These are phyloP conservation scores for Nomada hirtipes DNA, from an alignment of 2,888 invertebrate genomes.

Conservation along the genomic window DNA sequence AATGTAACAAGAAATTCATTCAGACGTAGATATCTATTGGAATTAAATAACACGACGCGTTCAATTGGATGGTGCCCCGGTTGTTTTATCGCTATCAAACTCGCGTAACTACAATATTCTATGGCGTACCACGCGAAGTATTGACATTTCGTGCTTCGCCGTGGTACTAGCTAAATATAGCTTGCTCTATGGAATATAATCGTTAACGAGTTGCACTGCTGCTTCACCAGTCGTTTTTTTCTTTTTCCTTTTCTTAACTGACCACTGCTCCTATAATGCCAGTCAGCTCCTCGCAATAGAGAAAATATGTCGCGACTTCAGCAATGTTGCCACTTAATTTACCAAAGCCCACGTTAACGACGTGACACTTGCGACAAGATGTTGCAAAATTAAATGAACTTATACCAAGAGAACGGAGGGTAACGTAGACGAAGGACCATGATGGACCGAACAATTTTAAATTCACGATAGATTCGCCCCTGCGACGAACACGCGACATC, in stretches of 20 bases:
- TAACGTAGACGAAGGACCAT: neutral
- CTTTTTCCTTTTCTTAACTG: slow-evolving; percentile 6
- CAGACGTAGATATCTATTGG: neutral
- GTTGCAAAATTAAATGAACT: too few species aligned
- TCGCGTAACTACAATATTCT: slow-evolving; percentile 4
- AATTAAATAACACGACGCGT: neutral
- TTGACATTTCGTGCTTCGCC: slow-evolving; percentile 46
- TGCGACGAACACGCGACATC: neutral
- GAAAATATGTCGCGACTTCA: neutral
- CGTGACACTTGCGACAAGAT: too few species aligned
- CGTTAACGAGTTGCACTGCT: slow-evolving; percentile 34
- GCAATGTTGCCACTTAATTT: neutral
- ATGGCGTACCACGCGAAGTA: slow-evolving; percentile 31
- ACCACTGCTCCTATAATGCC: slow-evolving; percentile 2
- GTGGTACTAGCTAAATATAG: slow-evolving; percentile 46
- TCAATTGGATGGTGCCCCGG: neutral
- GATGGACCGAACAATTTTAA: slow-evolving; percentile 2
- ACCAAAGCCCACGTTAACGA: neutral
- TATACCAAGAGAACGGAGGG: too few species aligned
- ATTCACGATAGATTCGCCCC: slow-evolving; percentile 25
- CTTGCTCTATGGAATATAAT: slow-evolving; percentile 40
- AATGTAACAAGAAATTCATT: neutral
- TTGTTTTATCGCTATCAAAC: neutral
- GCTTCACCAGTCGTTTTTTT: slow-evolving; percentile 17
- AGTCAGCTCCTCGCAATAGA: neutral